phyloP scores from a whole-genome alignment of 2,113 vertebrate species.

The Notiomystis cincta region DNA sequence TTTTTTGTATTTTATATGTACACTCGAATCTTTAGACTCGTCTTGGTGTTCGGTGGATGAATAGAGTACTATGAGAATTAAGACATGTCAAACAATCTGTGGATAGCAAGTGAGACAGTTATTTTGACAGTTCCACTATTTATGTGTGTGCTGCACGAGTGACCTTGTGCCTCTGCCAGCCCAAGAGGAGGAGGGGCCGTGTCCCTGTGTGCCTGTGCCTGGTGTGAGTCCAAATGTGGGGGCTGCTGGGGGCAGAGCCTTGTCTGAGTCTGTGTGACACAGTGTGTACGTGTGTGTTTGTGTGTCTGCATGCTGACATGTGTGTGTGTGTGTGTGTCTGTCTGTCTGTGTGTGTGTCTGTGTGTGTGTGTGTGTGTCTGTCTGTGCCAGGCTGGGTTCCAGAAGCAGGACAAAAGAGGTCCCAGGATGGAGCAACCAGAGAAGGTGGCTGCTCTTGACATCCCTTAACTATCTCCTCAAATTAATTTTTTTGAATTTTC shows the following conservation, averaged over 20 bases:
- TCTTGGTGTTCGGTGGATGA: not conserved
- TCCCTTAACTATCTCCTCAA: not conserved
- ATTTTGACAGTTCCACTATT: not conserved
- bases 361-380: no score
- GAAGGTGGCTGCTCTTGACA: not conserved
- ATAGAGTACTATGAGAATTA: not conserved
- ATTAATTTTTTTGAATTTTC: not conserved
- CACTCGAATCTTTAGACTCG: not conserved
- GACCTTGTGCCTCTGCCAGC: not conserved
- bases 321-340: no score
- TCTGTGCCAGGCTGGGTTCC: not conserved
- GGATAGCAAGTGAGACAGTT: not conserved
- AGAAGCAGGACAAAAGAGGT: rapidly evolving
- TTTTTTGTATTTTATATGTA: not conserved
- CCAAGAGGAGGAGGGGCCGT: rapidly evolving
- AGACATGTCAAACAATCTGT: not conserved
- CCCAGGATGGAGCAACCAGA: not conserved
- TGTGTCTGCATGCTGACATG: no score
- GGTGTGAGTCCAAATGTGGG: not conserved
- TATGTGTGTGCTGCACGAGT: not conserved
- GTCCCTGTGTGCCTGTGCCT: not conserved
- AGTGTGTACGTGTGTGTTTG: rapidly evolving
- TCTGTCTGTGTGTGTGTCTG: not conserved
- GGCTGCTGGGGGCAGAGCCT: not conserved
- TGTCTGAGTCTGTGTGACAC: not conserved